A percentile compares a stretch with the other conserved stretches of the same genome.
These are phyloP conservation scores for Elgaria multicarinata DNA, from an alignment of 2,113 vertebrate species.

Conservation along the genomic window DNA sequence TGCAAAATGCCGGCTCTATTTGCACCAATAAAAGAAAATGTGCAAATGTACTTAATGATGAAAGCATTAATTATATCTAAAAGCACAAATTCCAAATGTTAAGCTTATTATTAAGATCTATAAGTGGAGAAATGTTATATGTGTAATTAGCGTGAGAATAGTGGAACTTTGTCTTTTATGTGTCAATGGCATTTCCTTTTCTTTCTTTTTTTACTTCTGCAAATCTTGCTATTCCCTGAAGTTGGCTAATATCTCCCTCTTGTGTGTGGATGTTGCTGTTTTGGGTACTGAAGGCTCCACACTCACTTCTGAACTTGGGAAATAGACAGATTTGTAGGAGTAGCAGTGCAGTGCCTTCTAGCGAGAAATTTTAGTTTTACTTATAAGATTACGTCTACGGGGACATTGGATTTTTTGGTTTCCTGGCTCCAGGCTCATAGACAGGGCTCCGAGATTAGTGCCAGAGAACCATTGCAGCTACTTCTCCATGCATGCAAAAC, in stretches of 20 bases:
- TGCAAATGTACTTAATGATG: neutral
- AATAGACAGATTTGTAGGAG: neutral
- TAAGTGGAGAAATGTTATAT: too few relatives aligned
- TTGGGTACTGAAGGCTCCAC: neutral
- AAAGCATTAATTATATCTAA: neutral
- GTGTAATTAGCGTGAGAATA: neutral
- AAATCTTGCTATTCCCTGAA: neutral
- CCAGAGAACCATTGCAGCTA: too few relatives aligned
- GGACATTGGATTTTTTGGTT: too few relatives aligned
- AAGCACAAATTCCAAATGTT: slow-evolving; percentile 19
- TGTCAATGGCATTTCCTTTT: neutral
- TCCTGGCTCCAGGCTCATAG: too few relatives aligned
- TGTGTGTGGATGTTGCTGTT: neutral
- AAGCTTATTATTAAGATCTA: neutral
- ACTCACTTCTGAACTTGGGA: neutral
- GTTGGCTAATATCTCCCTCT: neutral
- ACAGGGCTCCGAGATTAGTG: too few relatives aligned
- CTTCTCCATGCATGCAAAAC: too few relatives aligned
- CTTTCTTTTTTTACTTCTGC: neutral
- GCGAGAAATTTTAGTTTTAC: neutral
- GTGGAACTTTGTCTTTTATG: neutral
- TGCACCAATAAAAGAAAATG: slow-evolving; percentile 14
- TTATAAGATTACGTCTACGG: neutral
- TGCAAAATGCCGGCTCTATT: neutral
- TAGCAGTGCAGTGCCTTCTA: neutral